Evolutionary conservation across 2,113 vertebrate species (phyloP).

Genomic region (Lontra canadensis): DNA sequence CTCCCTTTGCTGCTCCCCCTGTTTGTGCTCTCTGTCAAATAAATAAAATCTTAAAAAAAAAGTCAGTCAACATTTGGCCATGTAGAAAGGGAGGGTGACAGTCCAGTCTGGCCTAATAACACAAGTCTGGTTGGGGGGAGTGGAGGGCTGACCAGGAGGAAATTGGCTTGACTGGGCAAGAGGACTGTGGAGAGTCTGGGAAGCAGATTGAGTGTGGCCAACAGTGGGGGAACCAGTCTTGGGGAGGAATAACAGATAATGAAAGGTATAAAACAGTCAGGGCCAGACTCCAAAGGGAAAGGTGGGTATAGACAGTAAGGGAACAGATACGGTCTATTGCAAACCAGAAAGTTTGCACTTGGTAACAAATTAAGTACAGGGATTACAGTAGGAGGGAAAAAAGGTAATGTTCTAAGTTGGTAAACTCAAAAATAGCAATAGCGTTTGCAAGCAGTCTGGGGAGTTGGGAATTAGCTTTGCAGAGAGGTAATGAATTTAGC

Average conservation of each 20-base stretch:
- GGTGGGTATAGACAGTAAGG: slow-evolving; percentile 3
- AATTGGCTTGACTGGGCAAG: not conserved
- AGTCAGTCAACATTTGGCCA: not conserved
- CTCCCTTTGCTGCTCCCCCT: not conserved
- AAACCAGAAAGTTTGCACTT: not conserved
- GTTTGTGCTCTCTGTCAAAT: not conserved
- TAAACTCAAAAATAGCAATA: slow-evolving; percentile 33
- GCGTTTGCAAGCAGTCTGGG: not conserved
- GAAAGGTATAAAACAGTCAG: slow-evolving; percentile 2
- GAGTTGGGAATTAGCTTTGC: not conserved
- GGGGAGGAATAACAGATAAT: not conserved
- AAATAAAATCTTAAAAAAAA: not conserved
- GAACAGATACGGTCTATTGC: not conserved
- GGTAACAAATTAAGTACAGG: not conserved
- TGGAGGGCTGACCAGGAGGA: not conserved
- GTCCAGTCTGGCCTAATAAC: not conserved
- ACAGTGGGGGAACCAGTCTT: not conserved
- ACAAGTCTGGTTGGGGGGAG: not conserved
- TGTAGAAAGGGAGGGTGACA: not conserved
- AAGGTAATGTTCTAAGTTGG: not conserved
- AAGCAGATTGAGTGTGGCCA: not conserved
- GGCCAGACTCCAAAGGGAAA: not conserved
- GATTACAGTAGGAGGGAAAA: not conserved
- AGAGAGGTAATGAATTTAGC: slow-evolving; percentile 20
- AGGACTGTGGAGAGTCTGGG: not conserved